phyloP scores from a whole-genome alignment of 23 tunicate species.

The Diplosoma virens region DNA sequence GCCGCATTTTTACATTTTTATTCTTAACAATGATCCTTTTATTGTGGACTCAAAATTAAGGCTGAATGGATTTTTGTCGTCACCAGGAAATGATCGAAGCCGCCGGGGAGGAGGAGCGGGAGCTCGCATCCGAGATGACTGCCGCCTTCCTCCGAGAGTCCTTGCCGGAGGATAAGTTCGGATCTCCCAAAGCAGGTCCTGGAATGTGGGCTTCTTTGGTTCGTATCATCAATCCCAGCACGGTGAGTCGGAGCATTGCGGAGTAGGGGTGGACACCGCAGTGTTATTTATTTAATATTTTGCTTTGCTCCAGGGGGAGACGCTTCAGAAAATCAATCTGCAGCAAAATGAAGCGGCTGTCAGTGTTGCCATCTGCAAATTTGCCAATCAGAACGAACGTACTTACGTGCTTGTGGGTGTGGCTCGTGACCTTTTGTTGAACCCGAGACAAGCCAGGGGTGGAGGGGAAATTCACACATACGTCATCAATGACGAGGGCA shows the following conservation, averaged over 20 bases:
- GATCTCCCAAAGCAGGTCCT: slow-evolving; percentile 94
- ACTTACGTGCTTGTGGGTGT: slow-evolving; percentile 80
- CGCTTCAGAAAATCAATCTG: slow-evolving; percentile 42
- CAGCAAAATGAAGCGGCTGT: slow-evolving; percentile 90
- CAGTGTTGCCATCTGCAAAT: slow-evolving; percentile 65
- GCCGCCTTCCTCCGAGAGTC: slow-evolving; percentile 80
- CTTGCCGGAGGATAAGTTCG: slow-evolving; percentile 89
- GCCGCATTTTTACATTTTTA: too few species aligned
- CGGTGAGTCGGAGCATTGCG: slow-evolving; percentile 49
- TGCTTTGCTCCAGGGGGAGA: slow-evolving; percentile 59
- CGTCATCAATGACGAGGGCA: slow-evolving; percentile 59
- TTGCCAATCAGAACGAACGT: slow-evolving; percentile 60
- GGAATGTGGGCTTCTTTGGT: slow-evolving; percentile 98
- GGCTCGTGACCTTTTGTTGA: slow-evolving; percentile 61
- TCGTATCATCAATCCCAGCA: slow-evolving; percentile 63
- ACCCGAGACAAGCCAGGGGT: slow-evolving; percentile 87
- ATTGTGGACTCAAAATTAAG: too few species aligned
- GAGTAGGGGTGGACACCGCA: not conserved
- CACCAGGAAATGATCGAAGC: slow-evolving; percentile 94
- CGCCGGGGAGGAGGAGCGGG: slow-evolving; percentile 93
- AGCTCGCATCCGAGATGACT: slow-evolving; percentile 91
- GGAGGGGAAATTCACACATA: slow-evolving; percentile 91
- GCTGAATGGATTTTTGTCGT: too few species aligned
- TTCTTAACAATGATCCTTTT: too few species aligned
- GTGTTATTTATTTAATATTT: not conserved